Percentiles rank a stretch among this genome's conserved stretches.
These are phyloP conservation scores for Chironomus tentans DNA, from an alignment of 2,888 invertebrate species.

Conservation along the genomic window DNA sequence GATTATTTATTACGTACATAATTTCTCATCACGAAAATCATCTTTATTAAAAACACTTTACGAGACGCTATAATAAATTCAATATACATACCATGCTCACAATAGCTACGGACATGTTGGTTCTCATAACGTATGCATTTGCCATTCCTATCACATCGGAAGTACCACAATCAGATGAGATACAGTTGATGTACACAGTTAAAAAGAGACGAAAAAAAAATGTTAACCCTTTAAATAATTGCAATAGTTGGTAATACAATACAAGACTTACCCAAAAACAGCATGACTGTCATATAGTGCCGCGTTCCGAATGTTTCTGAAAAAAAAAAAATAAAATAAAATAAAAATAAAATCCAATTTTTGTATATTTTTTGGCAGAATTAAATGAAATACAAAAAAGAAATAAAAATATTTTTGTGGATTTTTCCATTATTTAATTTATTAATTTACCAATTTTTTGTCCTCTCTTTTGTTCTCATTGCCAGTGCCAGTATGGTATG, in stretches of 20 bases:
- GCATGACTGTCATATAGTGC: conserved; percentile 77
- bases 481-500: neutral
- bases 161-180: neutral
- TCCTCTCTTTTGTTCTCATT: neutral
- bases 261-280: conserved; percentile 52
- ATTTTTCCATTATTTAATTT: conserved; percentile 19
- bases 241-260: neutral
- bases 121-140: conserved; percentile 82
- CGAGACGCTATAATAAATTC: too few relatives aligned
- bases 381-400: conserved; percentile 30
- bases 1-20: too few relatives aligned
- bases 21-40: too few relatives aligned
- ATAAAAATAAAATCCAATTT: conserved; percentile 30
- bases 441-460: conserved; percentile 20
- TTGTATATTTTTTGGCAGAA: neutral
- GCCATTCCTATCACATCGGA: conserved; percentile 54
- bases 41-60: too few relatives aligned
- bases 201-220: too few relatives aligned
- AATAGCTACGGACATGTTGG: conserved; percentile 86
- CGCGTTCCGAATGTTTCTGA: conserved; percentile 66
- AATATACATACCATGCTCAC: conserved; percentile 68
- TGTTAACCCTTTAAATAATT: neutral
- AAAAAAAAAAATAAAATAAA: conserved; percentile 32
- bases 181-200: too few relatives aligned
- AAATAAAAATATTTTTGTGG: neutral